Percentiles rank a stretch among this genome's conserved stretches.
Conservation (phyloP, 2,888 invertebrate species). For the Cephus sareptanus region DNA sequence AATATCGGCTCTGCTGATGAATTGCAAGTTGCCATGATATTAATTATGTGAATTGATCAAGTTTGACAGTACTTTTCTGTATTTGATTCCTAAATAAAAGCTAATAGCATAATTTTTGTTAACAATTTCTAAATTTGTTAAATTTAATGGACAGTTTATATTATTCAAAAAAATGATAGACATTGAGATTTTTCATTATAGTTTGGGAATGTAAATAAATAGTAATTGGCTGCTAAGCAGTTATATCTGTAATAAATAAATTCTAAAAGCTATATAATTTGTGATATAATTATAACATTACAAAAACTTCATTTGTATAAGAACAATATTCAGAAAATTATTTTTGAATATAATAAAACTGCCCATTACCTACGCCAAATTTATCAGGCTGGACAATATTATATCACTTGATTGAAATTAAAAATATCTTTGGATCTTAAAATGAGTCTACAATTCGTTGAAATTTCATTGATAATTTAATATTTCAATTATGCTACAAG, state of each 20-base stretch:
- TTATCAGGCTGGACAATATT: neutral
- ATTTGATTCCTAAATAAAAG: neutral
- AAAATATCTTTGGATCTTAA: neutral
- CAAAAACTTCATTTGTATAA: neutral
- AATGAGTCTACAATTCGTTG: neutral
- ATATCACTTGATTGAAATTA: neutral
- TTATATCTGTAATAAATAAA: slow-evolving; percentile 23
- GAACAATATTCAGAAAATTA: neutral
- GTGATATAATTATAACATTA: slow-evolving; percentile 28
- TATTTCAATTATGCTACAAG: neutral
- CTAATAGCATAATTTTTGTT: neutral
- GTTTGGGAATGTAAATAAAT: neutral
- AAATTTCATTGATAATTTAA: neutral
- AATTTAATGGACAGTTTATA: neutral
- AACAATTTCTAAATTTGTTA: neutral
- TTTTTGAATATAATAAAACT: neutral
- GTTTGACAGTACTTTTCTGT: neutral
- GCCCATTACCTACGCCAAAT: neutral
- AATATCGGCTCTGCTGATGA: too few species aligned
- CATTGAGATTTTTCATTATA: neutral
- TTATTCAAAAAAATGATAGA: neutral
- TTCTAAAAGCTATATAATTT: slow-evolving; percentile 7
- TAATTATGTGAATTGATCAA: neutral
- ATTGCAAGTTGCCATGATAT: neutral
- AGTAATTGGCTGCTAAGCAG: slow-evolving; percentile 1